Base-by-base conservation (phyloP, 92 coral and sea anemone species). In the Epizoanthus fatuus region DNA sequence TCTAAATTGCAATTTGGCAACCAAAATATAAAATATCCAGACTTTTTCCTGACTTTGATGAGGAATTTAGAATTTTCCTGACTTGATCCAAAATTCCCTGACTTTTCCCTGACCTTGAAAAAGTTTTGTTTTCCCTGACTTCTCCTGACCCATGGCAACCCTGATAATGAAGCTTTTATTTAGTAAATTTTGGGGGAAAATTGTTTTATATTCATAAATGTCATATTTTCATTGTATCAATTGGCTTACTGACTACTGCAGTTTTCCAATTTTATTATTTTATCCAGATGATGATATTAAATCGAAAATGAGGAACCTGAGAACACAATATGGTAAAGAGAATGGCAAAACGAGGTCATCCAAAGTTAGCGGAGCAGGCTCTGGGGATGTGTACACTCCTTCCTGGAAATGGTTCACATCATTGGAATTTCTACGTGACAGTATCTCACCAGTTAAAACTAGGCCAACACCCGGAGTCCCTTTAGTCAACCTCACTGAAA, bases 251-350 rank as follows among this genome's bases (percentile, higher is more conserved):
- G 55, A 44, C 80, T 55, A 29, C 35, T 29, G 35, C 35, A 29
- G 80, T 74, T 60, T 63, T 49, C 44, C n/a, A 64, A 76, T 49
- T 77, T 90, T 52, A 51, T 80, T 38, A 37, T 65, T 1, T 13
- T 65, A 52, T 69, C 13, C 17, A 93, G 94, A 87, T 67, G 90
- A 89, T 83, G 96, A 93, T 78, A 87, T 93, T 22, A 88, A 88
- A 53, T 90, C 84, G 71, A 93, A 93, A 81, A 86, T 86, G 86
- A 86, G 89, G 60, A 93, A 93, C 72, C 83, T 93, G 54, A 89
- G 96, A 63, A 90, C 92, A 8, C 93, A 93, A 22, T 93, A 93
- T 47, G 89, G 91, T 62, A 93, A 93, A 83, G 96, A 93, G 65
- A 68, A 90, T 14, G 93, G 96, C 79, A 90, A 93, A 67, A 85